Conservation (phyloP, 2,797 vertebrate species). For the Pangasius mekongensis region DNA sequence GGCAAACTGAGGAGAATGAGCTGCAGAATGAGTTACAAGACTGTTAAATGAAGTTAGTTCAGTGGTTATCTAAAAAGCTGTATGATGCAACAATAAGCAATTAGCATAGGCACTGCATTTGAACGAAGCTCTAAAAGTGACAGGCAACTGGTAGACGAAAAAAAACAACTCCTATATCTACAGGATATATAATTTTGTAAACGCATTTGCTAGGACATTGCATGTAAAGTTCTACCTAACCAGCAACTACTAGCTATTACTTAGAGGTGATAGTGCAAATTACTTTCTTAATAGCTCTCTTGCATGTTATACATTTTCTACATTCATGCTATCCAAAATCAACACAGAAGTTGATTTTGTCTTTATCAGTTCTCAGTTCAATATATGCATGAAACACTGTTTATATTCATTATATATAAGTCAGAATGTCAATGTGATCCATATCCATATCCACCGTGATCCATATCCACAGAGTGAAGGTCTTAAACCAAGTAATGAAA, state of each 20-base stretch:
- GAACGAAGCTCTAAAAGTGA: neutral
- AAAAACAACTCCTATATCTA: neutral
- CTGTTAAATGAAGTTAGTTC: neutral
- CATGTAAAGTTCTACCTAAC: neutral
- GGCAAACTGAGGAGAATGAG: neutral
- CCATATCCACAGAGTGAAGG: neutral
- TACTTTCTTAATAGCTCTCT: neutral
- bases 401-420: neutral
- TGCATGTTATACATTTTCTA: neutral
- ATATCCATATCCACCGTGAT: too few relatives aligned
- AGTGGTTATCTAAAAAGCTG: neutral
- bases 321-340: neutral
- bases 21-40: neutral
- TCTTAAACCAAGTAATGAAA: neutral
- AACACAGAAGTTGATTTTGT: neutral
- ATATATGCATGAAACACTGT: neutral
- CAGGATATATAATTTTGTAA: neutral
- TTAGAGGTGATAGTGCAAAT: neutral
- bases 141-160: neutral
- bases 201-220: neutral
- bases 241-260: neutral
- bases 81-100: neutral
- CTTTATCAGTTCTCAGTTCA: neutral
- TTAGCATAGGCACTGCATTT: neutral
- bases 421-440: neutral